Base-by-base conservation (phyloP, 2,888 invertebrate genomes). In the Frankliniella intonsa region DNA sequence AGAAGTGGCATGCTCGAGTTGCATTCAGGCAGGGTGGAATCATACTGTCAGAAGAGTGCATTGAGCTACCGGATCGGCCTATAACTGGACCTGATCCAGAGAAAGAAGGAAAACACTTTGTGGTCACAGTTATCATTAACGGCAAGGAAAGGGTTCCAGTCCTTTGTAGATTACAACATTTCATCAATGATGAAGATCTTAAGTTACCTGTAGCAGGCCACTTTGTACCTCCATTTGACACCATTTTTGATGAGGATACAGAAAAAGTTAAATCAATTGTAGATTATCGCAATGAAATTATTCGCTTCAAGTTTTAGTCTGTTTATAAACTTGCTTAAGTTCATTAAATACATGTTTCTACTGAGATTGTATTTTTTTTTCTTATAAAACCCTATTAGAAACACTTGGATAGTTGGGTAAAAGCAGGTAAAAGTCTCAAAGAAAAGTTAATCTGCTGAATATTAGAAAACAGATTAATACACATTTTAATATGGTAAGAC, bases 1-100 rank as follows among this genome's bases (percentile, higher is more conserved):
- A 96, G 87, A 94, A 94, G 0, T 95, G 95, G 94, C 97, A 98
- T 87, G 88, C 98, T 17, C 91, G 90, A 86, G 89, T 93, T 7
- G 93, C 93, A 8, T 93, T 97, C 84, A 91, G 97, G 50, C 94
- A 92, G 88, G 90, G 91, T 82, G 94, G 93, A 0, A 91, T 91
- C 85, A 86, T 89, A 38, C 93, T 94, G 10, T 92, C 93, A 0
- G 94, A 95, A 84, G 88, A 94, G 84, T 91, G 94, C 3, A 95
- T 97, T 83, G 90, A 91, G 83, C 88, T 97, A 89, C 96, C 97
- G 0, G 89, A 91, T 25, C 89, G 91, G 82, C 88, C 90, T 81
- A 96, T 97, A 84, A 90, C 89, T 82, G 97, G 97, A 0, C 97
- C 97, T 0, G 93, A 97, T 88, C 88, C 95, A 84, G 90, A 91